Evolutionary conservation across 2,888 invertebrate genomes (phyloP).

Genomic region (Volucella inflata): DNA sequence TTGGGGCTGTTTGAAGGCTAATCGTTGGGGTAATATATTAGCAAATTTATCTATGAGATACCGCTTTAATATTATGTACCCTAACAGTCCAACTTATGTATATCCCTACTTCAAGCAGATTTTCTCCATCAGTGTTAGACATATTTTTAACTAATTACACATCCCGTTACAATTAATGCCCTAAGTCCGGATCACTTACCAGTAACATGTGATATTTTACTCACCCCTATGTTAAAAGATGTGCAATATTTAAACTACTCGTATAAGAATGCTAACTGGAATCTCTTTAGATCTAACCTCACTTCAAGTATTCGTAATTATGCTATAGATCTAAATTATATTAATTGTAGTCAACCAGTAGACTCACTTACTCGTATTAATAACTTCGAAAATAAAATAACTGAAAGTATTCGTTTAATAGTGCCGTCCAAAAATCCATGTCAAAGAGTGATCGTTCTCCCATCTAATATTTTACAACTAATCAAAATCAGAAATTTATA

Average conservation of each 20-base stretch:
- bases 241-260: not conserved
- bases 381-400: not conserved
- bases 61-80: too few relatives aligned
- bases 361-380: too few relatives aligned
- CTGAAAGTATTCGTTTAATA: constrained; percentile 3
- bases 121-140: not conserved
- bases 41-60: too few relatives aligned
- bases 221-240: not conserved
- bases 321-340: too few relatives aligned
- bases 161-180: not conserved
- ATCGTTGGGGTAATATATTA: too few relatives aligned
- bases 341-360: too few relatives aligned
- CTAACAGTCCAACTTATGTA: too few relatives aligned
- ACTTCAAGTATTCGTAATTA: not conserved
- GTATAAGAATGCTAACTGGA: not conserved
- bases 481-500: too few relatives aligned
- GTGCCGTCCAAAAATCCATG: not conserved
- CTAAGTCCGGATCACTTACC: not conserved
- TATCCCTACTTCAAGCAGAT: not conserved
- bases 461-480: too few relatives aligned
- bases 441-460: too few relatives aligned
- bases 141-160: not conserved
- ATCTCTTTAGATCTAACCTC: not conserved
- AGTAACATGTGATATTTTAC: constrained; percentile 3
- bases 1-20: too few relatives aligned